phyloP scores from a whole-genome alignment of 2,888 invertebrate genomes.

The Amphiduros pacificus region DNA sequence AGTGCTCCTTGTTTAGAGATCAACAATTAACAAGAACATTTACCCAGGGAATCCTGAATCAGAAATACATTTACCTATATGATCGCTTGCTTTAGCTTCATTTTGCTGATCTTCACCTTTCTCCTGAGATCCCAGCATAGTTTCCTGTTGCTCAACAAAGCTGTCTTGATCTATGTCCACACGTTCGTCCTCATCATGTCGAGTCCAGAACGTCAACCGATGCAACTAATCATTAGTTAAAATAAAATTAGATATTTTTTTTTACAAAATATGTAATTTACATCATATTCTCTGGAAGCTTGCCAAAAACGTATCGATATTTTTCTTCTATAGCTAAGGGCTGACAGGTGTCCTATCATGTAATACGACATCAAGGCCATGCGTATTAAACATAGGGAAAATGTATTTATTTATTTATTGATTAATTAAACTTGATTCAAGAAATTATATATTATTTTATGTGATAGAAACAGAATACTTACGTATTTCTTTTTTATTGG shows the following conservation, averaged over 20 bases:
- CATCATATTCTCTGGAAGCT: not conserved
- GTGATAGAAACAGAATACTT: constrained; percentile 2
- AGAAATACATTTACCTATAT: too few species aligned
- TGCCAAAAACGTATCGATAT: not conserved
- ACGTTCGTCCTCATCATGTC: constrained; percentile 40
- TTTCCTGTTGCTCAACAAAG: not conserved
- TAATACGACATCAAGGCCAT: not conserved
- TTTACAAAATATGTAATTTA: not conserved
- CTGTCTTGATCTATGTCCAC: constrained; percentile 14
- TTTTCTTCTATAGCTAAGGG: not conserved
- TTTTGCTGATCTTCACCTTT: not conserved
- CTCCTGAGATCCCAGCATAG: not conserved
- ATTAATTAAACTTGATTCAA: not conserved
- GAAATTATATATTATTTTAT: not conserved
- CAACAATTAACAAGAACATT: too few species aligned
- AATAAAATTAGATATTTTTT: not conserved
- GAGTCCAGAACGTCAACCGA: constrained; percentile 58
- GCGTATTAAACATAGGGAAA: not conserved
- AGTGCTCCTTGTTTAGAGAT: not conserved
- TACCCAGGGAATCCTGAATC: too few species aligned
- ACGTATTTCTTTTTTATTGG: constrained; percentile 47
- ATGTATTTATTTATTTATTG: not conserved
- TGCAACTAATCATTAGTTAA: constrained; percentile 44
- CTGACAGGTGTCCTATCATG: not conserved
- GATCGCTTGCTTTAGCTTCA: not conserved